Evolutionary conservation across 1,140 invertebrate species (phyloP), one percentile per base, ranked within the genome.

Genomic region (Magallana gigas): DNA sequence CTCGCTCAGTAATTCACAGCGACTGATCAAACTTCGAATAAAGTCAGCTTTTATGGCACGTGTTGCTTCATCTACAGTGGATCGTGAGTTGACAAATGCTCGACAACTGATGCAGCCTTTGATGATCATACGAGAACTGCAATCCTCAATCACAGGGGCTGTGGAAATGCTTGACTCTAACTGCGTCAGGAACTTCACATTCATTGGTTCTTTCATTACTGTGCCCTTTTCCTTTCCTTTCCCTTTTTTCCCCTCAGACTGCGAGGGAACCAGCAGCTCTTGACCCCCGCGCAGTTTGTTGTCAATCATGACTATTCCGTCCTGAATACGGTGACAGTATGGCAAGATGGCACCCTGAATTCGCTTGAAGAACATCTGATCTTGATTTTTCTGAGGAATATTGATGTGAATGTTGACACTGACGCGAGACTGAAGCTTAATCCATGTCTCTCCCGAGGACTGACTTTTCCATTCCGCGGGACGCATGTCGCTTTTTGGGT

Each of bases 1-100:
- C 95, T 98, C 97, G 96, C 97, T 97, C 91, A 98, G 97, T 96
- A 98, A 97, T 91, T 97, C 97, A 92, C 97, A 96, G 90, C 97
- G 95, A 57, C 97, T 96, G 2, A 96, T 95, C 80, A 98, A 94
- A 87, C 97, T 98, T 88, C 97, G 95, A 82, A 97, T 95, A 83
- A 98, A 96, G 93, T 98, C 97, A 93, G 97, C 96, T 92, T 96
- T 97, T 1, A 98, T 94, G 8, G 97, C 96, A 90, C 95, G 87
- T 14, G 96, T 95, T 57, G 96, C 96, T 93, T 97, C 96, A 83
- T 94, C 94, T n/a, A 97, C 95, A 36, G 96, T 96, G 6, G 96
- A 96, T 94, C 96, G 97, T 48, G 96, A 95, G 93, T 97, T 96
- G 84, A 97, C 95, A 94, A 96, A 97, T 48, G 97, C 96, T 94